Base-by-base conservation (phyloP, 2,888 invertebrate species). In the Phyllotreta cruciferae region DNA sequence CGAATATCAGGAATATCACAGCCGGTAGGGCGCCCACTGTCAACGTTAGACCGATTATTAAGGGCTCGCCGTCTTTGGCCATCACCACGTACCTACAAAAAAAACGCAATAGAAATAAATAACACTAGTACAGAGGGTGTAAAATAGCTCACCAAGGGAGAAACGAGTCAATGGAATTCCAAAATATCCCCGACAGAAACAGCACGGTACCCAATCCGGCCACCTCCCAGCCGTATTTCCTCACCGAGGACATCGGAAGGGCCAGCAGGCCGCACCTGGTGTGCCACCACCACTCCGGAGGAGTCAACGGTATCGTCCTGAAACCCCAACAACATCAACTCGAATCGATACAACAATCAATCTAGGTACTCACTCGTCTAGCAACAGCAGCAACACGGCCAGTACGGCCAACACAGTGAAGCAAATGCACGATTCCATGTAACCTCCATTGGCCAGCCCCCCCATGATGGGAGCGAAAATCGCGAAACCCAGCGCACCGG, bases 221-320 rank as follows among this genome's bases (percentile, higher is more conserved):
- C 6, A 88, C 90, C 81, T 93, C 92, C 4, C 89, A 87, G 38
- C 90, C 88, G 77, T 91, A 92, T 55, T 90, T 87, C 38, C 90
- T 85, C 53, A 91, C 88, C 5, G 90, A 86, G 68, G 88, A 91
- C 90, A 92, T 89, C n/a, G 92, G 92, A 76, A 91, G 83, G 7
- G 92, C 88, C 61, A 92, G 75, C 81, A 90, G 87, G 41, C 91
- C 92, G 7, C 90, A 89, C 73, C 90, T 85, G 1, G 92, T 92
- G 75, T 92, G 91, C 92, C 92, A 92, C 91, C 91, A 92, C 92
- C 92, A 92, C 80, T 92, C 92, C 0, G 92, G 91, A 0, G 92
- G 90, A 73, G 90, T 90, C 7, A 92, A 80, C 0, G 92, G 92
- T 90, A 92, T 92, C 70, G 85, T 84, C 3, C 87, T 87, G 64